Conservation (phyloP, 2,797 vertebrate genomes). For the Artibeus lituratus region DNA sequence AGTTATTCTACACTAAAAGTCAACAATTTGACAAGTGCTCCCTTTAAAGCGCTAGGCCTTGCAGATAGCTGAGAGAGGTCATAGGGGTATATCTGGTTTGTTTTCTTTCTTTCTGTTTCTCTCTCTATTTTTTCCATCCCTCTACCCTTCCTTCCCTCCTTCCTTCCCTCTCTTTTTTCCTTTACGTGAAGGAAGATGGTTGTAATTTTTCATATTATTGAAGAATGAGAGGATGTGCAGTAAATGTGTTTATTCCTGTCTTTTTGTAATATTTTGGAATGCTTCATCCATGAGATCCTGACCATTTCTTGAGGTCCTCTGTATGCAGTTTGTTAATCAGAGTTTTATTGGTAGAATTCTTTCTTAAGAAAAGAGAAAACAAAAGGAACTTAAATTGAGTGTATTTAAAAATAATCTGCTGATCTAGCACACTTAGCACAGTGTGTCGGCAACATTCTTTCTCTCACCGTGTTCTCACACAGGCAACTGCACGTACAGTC, state of each 20-base stretch:
- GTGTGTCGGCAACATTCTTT: neutral
- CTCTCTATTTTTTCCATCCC: neutral
- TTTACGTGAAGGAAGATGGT: neutral
- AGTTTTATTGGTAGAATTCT: neutral
- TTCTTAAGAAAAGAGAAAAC: neutral
- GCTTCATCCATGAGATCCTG: neutral
- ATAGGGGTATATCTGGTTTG: neutral
- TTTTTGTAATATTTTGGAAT: neutral
- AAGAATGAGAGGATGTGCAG: neutral
- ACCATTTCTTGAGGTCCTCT: conserved; percentile 16
- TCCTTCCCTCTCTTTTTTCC: neutral
- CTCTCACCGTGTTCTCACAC: neutral
- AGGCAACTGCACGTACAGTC: neutral
- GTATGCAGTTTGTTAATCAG: neutral
- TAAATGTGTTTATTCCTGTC: neutral
- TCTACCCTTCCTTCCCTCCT: too few species aligned
- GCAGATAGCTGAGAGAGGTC: neutral
- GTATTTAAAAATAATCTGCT: conserved; percentile 21
- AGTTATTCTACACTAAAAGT: neutral
- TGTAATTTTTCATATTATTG: neutral
- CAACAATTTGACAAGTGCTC: neutral
- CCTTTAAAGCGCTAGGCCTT: neutral
- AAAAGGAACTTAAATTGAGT: neutral
- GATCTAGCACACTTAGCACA: neutral
- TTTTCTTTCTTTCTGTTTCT: neutral